Evolutionary conservation across 2,888 invertebrate genomes (phyloP), one percentile per base, ranked within the genome.

Genomic region (Halictus ligatus): DNA sequence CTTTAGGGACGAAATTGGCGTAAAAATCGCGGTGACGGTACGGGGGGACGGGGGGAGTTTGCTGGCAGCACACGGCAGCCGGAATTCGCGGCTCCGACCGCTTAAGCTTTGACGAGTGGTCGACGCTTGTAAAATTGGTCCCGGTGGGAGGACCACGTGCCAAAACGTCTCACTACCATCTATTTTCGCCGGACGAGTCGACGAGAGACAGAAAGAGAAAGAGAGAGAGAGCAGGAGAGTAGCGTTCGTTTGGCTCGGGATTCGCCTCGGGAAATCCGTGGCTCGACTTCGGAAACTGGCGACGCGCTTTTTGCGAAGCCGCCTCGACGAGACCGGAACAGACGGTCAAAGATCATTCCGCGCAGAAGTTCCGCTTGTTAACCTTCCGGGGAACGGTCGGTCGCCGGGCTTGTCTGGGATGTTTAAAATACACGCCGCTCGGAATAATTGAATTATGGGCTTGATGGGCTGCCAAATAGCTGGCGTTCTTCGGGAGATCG

Each of bases 111-210:
- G 84, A 88, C 86, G 90, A 88, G 85, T 72, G 83, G 73, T 35
- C 80, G 85, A 82, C 78, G 85, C 69, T 80, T 86, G 86, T 84
- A 86, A 88, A 89, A 88, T 84, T 83, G 84, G 54, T 82, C 80
- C 73, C 77, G 80, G 77, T 76, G 73, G 78, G 48, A 74, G n/a
- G 78, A 29, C 86, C 46, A 54, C 79, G 81, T 90, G 90, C 89
- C 90, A 88, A 90, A 90, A 87, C 67, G 77, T 74, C 77, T 79
- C 80, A 74, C 85, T 84, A 80, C 67, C 81, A 74, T 69, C 90
- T 89, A 86, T 90, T 89, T 90, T 88, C 72, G 72, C 67, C 77
- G 18, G 48, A 15, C 35, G 13, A 54, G 54, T 46, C 67, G n/a
- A 46, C 35, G 69, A 50, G 46, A 50, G 18, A 50, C 0, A 18